Percentiles rank a stretch among this genome's conserved stretches.
Conservation (phyloP, 2,888 invertebrate species). For the Dynastes hyllus region DNA sequence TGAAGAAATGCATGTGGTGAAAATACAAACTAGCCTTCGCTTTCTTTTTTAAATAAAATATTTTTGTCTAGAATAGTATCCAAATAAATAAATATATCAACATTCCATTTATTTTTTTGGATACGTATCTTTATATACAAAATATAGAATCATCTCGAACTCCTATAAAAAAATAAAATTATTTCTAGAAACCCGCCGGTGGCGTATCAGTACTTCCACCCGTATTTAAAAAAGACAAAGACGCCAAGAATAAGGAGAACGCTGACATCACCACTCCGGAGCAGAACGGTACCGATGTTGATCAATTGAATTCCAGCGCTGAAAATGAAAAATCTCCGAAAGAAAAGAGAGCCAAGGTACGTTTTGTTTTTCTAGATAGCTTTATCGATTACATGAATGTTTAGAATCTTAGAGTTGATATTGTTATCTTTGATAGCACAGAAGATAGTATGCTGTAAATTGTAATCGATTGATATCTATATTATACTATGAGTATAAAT, state of each 20-base stretch:
- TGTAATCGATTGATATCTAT: conserved; percentile 28
- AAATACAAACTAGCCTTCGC: too few species aligned
- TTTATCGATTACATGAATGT: conserved; percentile 21
- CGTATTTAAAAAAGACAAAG: conserved; percentile 73
- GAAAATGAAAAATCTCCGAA: conserved; percentile 69
- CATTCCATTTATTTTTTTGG: background rate
- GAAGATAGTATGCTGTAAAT: conserved; percentile 21
- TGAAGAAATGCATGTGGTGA: too few species aligned
- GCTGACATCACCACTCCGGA: conserved; percentile 68
- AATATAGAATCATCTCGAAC: background rate
- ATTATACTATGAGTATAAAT: background rate
- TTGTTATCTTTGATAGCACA: conserved; percentile 23
- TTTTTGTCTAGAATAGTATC: too few species aligned
- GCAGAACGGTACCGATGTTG: conserved; percentile 68
- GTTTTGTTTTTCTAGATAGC: conserved; percentile 45
- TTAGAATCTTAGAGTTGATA: conserved; percentile 19
- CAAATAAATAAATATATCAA: background rate
- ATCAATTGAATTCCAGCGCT: conserved; percentile 64
- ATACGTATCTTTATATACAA: background rate
- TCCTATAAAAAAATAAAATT: conserved; percentile 16
- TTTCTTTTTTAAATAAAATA: too few species aligned
- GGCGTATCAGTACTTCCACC: conserved; percentile 89
- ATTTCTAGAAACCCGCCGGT: conserved; percentile 85
- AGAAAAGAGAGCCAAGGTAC: conserved; percentile 74
- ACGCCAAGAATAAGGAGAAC: conserved; percentile 75